Evolutionary conservation across 2,797 vertebrate genomes (phyloP), one percentile per base, ranked within the genome.

Genomic region (Diplodus sargus): DNA sequence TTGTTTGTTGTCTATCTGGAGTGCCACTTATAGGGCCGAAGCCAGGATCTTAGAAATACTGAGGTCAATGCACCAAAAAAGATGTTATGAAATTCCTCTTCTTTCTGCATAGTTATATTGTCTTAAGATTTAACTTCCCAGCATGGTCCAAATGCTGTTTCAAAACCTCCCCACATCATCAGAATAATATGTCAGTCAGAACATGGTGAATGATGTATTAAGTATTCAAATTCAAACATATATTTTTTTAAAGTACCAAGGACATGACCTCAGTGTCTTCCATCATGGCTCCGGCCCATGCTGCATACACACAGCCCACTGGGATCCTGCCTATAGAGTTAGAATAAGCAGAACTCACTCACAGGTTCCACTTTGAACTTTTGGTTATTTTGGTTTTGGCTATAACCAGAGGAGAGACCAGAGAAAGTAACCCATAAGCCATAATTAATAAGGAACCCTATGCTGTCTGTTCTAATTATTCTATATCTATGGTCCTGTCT

Each of bases 401-500:
- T 81, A n/a, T 75, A 81, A 72, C n/a, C 13, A 30, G 28, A 53
- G 25, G 60, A 70, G 77, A 81, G 34, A 76, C 56, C 57, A 48
- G 63, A 69, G 63, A 66, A 76, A 60, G 42, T 66, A 39, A 83
- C 74, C 78, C 67, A 86, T 70, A 92, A 91, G 90, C 92, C 91
- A 92, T 91, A 90, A 83, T 52, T 53, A 59, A 60, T 13, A 34
- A 80, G 74, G 86, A 83, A 82, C 78, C 67, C 39, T 39, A 39
- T 57, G 54, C 48, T 75, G 79, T 75, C 43, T 82, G 74, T 83
- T 86, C 79, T 86, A 42, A 17, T 76, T 82, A 77, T 90, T 88
- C 69, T 84, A 81, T 49, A 63, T 87, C 85, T 89, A 61, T 71
- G 83, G 80, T 82, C 76, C 79, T 83, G 87, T 91, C 92, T 93